Base-by-base conservation (phyloP, 1,140 invertebrate genomes). In the Lutraria rhynchaena region DNA sequence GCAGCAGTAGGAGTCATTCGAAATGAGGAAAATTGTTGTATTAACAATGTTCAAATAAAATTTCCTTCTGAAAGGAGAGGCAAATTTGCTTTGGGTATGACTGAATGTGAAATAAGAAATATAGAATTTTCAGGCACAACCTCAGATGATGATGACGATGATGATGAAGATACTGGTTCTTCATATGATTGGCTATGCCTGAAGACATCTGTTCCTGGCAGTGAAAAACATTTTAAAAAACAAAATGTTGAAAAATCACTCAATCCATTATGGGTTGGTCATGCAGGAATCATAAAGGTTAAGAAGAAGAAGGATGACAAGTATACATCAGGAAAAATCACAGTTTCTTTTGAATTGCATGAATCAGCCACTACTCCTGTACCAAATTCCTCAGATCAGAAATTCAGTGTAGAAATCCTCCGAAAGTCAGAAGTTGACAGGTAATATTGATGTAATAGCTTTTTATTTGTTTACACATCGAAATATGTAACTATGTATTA, bases 341-440 rank as follows among this genome's bases (percentile, higher is more conserved):
- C 35, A 19, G 53, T 70, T 41, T 55, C 49, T 0, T 80, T 80
- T 80, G 31, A 51, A 37, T 57, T 80, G 15, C 76, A 80, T 41
- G 53, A 69, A 5, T 31, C 31, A 19, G 46, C 76, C 63, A 35
- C 35, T 27, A 7, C 5, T n/a, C 27, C 24, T 67, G 29, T n/a
- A 27, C 15, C 44, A 49, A 22, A 27, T 27, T 33, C 76, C 3
- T 13, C 49, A 70, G 46, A 69, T 29, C 37, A 61, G 15, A 61
- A 17, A 15, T 77, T 51, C 41, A 63, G 57, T 3, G 29, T 82
- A 27, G 83, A 84, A 37, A 49, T 84, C 1, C 37, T 84, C 24
- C 53, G 60, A 37, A 84, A 84, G 41, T 73, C 83, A 22, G 78
- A 82, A 27, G 77, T 84, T 17, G 78, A 82, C 58, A 84, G 83